phyloP scores from a whole-genome alignment of 2,113 vertebrate species.

The Mastomys coucha region DNA sequence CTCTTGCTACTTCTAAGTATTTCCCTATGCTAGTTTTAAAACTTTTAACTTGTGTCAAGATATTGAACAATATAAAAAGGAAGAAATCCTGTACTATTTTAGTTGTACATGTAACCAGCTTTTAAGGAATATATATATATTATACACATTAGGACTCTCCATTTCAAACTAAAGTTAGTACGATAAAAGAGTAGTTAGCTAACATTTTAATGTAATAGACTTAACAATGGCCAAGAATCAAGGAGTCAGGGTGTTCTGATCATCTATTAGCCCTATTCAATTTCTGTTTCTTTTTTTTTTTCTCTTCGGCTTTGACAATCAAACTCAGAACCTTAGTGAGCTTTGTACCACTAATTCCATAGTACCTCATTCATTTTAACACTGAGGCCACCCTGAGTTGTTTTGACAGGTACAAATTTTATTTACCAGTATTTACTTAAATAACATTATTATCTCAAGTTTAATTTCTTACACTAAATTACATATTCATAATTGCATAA shows the following conservation, averaged over 20 bases:
- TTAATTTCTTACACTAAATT: neutral
- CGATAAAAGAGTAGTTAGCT: conserved; percentile 31
- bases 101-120: neutral
- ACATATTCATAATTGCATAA: neutral
- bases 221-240: neutral
- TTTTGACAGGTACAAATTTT: neutral
- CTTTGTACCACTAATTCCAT: neutral
- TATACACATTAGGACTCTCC: neutral
- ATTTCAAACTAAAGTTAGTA: conserved; percentile 34
- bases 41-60: conserved; percentile 12
- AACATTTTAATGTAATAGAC: neutral
- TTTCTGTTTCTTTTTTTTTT: too few relatives aligned
- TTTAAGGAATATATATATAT: too few relatives aligned
- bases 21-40: neutral
- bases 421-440: neutral
- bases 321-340: neutral
- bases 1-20: conserved; percentile 47
- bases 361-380: neutral
- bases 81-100: conserved; percentile 5
- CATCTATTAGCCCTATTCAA: neutral
- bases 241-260: neutral
- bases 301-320: neutral
- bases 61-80: neutral
- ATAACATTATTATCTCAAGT: neutral
- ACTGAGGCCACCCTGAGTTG: neutral